These are phyloP conservation scores for Gambelia wislizenii DNA, from an alignment of 2,797 vertebrate genomes.

Conservation along the genomic window DNA sequence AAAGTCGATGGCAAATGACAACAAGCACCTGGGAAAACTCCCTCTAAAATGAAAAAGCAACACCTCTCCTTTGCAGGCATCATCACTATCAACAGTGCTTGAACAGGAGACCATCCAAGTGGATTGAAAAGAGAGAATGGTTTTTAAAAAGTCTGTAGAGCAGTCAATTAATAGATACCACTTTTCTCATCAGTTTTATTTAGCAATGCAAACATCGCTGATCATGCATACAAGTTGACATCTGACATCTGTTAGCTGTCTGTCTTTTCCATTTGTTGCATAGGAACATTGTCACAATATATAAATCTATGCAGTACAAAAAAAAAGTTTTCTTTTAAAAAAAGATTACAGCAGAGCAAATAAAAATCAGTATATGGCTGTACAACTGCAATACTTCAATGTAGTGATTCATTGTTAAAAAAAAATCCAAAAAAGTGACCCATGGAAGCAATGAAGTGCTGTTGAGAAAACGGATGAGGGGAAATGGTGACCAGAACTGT, in stretches of 20 bases:
- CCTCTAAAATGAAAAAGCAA: too few relatives aligned
- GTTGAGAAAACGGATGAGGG: constrained; percentile 62
- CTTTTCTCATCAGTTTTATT: constrained; percentile 88
- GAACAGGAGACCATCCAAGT: background rate
- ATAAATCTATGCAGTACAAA: constrained; percentile 97
- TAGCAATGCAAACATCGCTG: constrained; percentile 98
- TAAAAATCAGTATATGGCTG: constrained; percentile 90
- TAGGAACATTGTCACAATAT: constrained; percentile 98
- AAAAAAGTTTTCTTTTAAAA: constrained; percentile 89
- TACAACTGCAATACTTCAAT: constrained; percentile 94
- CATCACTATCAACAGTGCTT: background rate
- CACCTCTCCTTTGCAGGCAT: background rate
- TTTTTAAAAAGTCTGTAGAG: background rate
- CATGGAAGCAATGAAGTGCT: constrained; percentile 83
- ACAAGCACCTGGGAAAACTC: too few relatives aligned
- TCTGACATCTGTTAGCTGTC: constrained; percentile 92
- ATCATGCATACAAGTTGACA: constrained; percentile 97
- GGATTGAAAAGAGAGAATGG: background rate
- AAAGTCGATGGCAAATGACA: too few relatives aligned
- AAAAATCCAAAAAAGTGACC: constrained; percentile 81
- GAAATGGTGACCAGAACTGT: constrained; percentile 27
- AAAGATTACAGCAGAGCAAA: constrained; percentile 95
- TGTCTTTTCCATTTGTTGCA: constrained; percentile 83
- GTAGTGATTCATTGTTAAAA: constrained; percentile 86
- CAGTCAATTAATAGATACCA: background rate